Base-by-base conservation (phyloP, 1,140 invertebrate species). In the Diorhabda elongata region DNA sequence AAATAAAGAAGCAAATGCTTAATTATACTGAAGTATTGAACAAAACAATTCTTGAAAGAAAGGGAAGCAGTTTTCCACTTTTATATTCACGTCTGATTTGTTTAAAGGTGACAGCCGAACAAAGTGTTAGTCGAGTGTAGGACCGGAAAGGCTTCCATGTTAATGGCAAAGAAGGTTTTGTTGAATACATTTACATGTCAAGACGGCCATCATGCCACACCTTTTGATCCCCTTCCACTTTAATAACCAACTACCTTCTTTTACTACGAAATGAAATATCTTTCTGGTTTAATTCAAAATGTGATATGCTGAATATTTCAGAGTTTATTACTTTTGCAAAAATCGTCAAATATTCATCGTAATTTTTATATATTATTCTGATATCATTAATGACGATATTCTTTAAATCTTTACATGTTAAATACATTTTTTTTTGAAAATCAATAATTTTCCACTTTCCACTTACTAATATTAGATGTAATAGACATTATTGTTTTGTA, bases 161-260 rank as follows among this genome's bases (percentile, higher is more conserved):
- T 70, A 58, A 70, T 65, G 59, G 68, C 64, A 52, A 52, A 52
- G 65, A 66, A 64, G 64, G 61, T 70, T 70, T 66, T 67, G 64
- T 61, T 70, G 67, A 70, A 62, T 64, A 65, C 61, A 70, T 65
- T 69, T 69, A 66, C 65, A 70, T 70, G 64, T 67, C 61, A 65
- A 70, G 64, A 70, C 65, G 65, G 62, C 64, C 64, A 66, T 65
- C 57, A 70, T 64, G 64, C 61, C 57, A 65, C 65, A 43, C n/a
- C 44, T 45, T 59, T 42, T 42, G 41, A 11, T 59, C 58, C 58
- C 41, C 43, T 44, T 5, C 44, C 43, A 52, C 47, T 52, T 52
- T 52, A 52, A 52, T 52, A 52, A 52, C 47, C 47, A 52, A n/a
- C 47, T 52, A 52, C 47, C 47, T 52, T 52, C 47, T 52, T 52